Percentiles rank a stretch among this genome's conserved stretches.
Conservation (phyloP, 2,888 invertebrate species). For the Brenthis hecate region DNA sequence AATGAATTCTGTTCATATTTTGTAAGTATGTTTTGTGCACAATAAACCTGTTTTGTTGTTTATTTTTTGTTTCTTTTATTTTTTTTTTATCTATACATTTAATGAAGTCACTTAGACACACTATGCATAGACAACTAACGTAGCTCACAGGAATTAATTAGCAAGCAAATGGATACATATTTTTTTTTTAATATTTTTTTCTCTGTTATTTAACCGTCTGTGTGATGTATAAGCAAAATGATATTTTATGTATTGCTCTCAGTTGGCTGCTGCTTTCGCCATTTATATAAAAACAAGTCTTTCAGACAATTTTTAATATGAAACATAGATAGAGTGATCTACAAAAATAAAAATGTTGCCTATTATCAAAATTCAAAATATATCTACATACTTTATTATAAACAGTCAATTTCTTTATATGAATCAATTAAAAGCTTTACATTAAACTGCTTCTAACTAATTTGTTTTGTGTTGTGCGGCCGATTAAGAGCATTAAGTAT, state of each 20-base stretch:
- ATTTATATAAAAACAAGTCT: neutral
- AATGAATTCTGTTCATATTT: constrained; percentile 67
- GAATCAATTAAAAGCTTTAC: neutral
- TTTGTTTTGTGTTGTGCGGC: constrained; percentile 16
- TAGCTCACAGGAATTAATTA: constrained; percentile 50
- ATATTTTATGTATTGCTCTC: constrained; percentile 32
- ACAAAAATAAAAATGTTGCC: neutral
- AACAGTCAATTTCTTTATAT: neutral
- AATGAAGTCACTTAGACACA: constrained; percentile 28
- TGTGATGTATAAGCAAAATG: constrained; percentile 69
- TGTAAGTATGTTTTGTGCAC: constrained; percentile 79
- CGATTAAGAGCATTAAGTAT: constrained; percentile 31
- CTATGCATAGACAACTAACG: constrained; percentile 31
- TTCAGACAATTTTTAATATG: neutral
- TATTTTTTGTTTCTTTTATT: constrained; percentile 68
- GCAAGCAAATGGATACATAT: constrained; percentile 66
- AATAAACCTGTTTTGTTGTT: constrained; percentile 76
- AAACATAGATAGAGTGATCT: neutral
- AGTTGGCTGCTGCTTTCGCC: constrained; percentile 29
- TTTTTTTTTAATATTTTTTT: constrained; percentile 23
- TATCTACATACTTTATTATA: too few species aligned
- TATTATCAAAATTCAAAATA: too few species aligned
- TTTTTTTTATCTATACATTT: constrained; percentile 35
- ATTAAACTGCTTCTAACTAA: constrained; percentile 8
- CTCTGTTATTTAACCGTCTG: constrained; percentile 53